Base-by-base conservation (phyloP, 1,140 invertebrate genomes). In the Euborellia annulipes region DNA sequence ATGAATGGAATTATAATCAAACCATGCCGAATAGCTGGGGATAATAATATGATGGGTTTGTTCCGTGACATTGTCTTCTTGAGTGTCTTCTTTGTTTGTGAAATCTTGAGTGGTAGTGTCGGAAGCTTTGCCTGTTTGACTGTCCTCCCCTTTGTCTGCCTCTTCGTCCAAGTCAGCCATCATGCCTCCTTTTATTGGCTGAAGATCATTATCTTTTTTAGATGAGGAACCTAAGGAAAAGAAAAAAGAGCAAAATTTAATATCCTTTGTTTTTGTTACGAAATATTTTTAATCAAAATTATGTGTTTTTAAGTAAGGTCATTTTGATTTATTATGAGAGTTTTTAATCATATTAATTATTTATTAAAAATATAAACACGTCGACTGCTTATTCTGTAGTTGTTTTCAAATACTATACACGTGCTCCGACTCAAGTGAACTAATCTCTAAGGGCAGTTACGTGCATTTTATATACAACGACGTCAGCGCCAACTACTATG, bases 1-100 rank as follows among this genome's bases (percentile, higher is more conserved):
- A 63, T 99, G 93, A 52, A 99, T 93, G 1, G 89, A 85, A 65
- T 98, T 98, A 64, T 99, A 99, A 65, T 99, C 96, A 64, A 98
- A 99, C 96, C 96, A 99, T 3, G 93, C 88, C 0, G 95, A 85
- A 66, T 99, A 99, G 48, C 90, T 95, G 8, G 96, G 96, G 36
- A 99, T 85, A 39, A 99, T 90, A 51, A 99, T 98, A 62, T 98
- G 92, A 67, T 99, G 94, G 0, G 93, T 98, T 65, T 98, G 95
- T 62, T 98, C 93, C 0, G 91, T 95, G 0, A 93, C 88, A 61
- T 92, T 95, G 60, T 95, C 91, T 65, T 96, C 91, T 48, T 85
- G 74, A 40, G 86, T 82, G 52, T 88, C 84, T 55, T 85, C 82
- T 51, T 71, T 68, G 44, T 61, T 66, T 32, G 62, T 63, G 19